Percentiles rank a stretch among this genome's conserved stretches.
Evolutionary conservation across 2,888 invertebrate genomes (phyloP).

Genomic region (Fabriciana adippe): DNA sequence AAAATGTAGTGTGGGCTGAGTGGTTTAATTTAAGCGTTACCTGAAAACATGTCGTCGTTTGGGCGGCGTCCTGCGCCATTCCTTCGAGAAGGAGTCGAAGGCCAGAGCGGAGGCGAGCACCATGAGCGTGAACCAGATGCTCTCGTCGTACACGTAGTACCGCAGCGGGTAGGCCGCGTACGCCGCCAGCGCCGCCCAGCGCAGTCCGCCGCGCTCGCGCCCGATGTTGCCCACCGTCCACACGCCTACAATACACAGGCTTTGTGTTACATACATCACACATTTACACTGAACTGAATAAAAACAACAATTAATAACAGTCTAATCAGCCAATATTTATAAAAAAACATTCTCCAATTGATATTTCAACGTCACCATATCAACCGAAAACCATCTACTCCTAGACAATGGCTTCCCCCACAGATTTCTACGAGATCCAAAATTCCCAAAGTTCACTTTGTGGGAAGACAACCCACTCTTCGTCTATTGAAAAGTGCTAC

Average conservation of each 20-base stretch:
- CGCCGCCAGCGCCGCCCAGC: constrained; percentile 86
- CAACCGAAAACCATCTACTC: too few relatives aligned
- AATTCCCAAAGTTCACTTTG: too few relatives aligned
- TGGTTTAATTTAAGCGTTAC: constrained; percentile 48
- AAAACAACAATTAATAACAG: too few relatives aligned
- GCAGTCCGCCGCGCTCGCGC: constrained; percentile 87
- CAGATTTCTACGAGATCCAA: too few relatives aligned
- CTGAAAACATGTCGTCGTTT: constrained; percentile 64
- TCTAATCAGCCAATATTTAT: too few relatives aligned
- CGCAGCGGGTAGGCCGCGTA: constrained; percentile 85
- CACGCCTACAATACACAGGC: constrained; percentile 84
- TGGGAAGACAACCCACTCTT: constrained; percentile 43
- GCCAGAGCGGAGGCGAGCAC: constrained; percentile 85
- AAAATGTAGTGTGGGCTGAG: too few relatives aligned
- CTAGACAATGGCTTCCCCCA: too few relatives aligned
- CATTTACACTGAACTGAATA: too few relatives aligned
- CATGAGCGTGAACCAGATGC: constrained; percentile 86
- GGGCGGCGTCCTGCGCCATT: constrained; percentile 88
- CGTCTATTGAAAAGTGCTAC: neutral
- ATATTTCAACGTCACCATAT: too few relatives aligned
- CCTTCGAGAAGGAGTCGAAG: constrained; percentile 89
- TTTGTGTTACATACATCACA: too few relatives aligned
- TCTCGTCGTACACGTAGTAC: constrained; percentile 88
- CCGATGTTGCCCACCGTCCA: constrained; percentile 96
- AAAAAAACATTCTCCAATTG: too few relatives aligned